Conservation (phyloP, 2,113 vertebrate genomes). For the Oxygymnocypris stewartii region DNA sequence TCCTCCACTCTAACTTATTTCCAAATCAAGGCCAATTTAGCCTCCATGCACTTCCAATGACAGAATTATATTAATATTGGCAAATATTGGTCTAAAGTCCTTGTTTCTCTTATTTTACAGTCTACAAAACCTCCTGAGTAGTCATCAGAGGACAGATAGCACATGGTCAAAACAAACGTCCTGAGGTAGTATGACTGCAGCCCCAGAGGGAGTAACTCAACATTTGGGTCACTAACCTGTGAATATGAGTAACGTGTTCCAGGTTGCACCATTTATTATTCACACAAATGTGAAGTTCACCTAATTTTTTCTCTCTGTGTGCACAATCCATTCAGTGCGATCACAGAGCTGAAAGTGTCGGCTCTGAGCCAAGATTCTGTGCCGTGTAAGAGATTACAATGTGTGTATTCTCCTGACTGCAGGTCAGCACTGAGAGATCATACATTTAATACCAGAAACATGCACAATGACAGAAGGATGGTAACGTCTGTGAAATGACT, state of each 20-base stretch:
- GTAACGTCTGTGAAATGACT: not conserved
- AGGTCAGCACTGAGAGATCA: not conserved
- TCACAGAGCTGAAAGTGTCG: conserved; percentile 13
- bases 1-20: not conserved
- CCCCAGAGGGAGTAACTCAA: conserved; percentile 6
- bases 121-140: not conserved
- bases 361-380: conserved; percentile 2
- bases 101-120: not conserved
- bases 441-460: not conserved
- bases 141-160: not conserved
- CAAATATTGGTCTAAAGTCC: not conserved
- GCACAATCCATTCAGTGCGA: conserved; percentile 3
- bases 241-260: conserved; percentile 3
- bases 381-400: conserved; percentile 1
- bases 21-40: not conserved
- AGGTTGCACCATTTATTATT: conserved; percentile 1
- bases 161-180: not conserved
- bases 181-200: not conserved
- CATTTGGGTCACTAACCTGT: conserved; percentile 18
- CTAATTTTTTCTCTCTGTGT: conserved; percentile 6
- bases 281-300: not conserved
- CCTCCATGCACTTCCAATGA: not conserved
- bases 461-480: not conserved
- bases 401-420: not conserved
- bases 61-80: not conserved